Conservation (phyloP, 2,113 vertebrate genomes). For the Gopherus evgoodei region DNA sequence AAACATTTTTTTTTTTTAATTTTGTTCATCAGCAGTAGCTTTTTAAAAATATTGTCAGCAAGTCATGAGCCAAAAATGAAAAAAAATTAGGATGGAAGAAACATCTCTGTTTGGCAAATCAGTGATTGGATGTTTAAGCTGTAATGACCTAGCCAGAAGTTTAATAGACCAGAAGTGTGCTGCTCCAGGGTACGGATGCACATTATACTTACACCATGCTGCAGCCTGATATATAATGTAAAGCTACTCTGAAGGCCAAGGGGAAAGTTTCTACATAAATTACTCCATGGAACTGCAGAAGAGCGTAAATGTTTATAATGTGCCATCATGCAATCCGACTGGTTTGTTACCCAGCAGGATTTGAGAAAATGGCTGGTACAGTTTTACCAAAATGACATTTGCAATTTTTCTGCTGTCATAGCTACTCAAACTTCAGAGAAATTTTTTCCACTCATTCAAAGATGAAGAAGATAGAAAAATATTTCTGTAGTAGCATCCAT, state of each 20-base stretch:
- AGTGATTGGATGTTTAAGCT: not conserved
- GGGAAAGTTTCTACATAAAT: slow-evolving; percentile 14
- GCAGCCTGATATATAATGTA: not conserved
- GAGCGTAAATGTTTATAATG: not conserved
- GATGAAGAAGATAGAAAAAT: slow-evolving; percentile 34
- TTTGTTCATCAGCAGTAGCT: not conserved
- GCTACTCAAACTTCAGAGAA: slow-evolving; percentile 8
- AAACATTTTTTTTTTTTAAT: slow-evolving; percentile 13
- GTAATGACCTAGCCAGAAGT: not conserved
- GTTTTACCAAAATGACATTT: not conserved
- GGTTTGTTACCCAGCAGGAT: not conserved
- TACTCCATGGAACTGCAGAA: slow-evolving; percentile 11
- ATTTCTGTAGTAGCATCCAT: not conserved
- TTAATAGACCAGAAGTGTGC: not conserved
- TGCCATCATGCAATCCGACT: not conserved
- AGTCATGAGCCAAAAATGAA: not conserved
- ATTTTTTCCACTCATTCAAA: not conserved
- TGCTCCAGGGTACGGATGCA: not conserved
- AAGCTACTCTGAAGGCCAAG: not conserved
- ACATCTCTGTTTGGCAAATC: not conserved
- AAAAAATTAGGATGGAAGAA: not conserved
- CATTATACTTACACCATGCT: not conserved
- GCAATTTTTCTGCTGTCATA: not conserved
- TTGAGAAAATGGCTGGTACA: not conserved
- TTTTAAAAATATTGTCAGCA: not conserved